Evolutionary conservation across 2,113 vertebrate genomes (phyloP), one percentile per base, ranked within the genome.

Genomic region (Pelmatolapia mariae): DNA sequence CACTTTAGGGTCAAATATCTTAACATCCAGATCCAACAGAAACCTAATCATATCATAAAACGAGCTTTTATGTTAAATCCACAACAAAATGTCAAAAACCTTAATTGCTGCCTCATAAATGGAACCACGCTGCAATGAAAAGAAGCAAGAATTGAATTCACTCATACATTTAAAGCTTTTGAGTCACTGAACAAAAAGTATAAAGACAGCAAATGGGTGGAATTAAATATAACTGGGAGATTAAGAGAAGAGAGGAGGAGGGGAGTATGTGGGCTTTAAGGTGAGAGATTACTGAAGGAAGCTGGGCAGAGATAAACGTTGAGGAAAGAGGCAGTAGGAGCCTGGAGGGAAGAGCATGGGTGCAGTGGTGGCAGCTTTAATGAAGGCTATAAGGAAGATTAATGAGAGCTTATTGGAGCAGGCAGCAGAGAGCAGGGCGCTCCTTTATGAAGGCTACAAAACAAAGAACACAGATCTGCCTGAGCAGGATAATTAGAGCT

Each of bases 321-420:
- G 81, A 87, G 81, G 38, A 86, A 86, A 87, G 43, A 38, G 61
- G 54, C 61, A 76, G 47, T 66, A 16, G 80, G 57, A 86, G 81
- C 47, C 82, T 63, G 50, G 22, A 82, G 50, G 88, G 84, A 19
- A 22, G 54, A 80, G 68, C 57, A 61, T 56, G 90, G 83, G 68
- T 73, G 84, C 24, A 26, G 91, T 83, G 86, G 94, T 85, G 93
- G 92, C 92, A 89, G 89, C 80, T 95, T 94, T 96, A 95, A 97
- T 94, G 91, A 95, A 89, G 91, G 91, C 56, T 94, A 93, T 95
- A 94, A 95, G 94, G 92, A 96, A 96, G 96, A 97, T 95, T 94
- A 96, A 97, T 94, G 93, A 80, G 59, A 90, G 90, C 66, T 94
- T 87, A 94, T 91, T 94, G 94, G 87, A 92, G 82, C 88, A 90